Conservation (phyloP, 2,113 vertebrate species). For the Lepus americanus region DNA sequence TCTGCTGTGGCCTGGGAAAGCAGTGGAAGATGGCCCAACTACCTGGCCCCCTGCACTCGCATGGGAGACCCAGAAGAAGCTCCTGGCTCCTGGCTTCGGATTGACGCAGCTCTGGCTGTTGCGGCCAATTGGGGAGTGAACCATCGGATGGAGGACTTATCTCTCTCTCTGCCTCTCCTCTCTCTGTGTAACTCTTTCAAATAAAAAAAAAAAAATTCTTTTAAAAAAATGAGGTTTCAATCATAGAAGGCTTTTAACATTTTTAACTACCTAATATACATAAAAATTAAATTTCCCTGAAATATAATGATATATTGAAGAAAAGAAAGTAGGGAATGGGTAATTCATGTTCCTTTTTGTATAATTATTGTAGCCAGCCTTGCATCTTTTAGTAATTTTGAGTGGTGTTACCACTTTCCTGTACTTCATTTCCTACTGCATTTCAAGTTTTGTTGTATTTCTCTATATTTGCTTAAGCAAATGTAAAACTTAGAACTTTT, state of each 20-base stretch:
- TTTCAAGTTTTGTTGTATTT: conserved; percentile 79
- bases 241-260: conserved; percentile 71
- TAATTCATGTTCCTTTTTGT: conserved; percentile 84
- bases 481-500: conserved; percentile 79
- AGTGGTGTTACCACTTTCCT: conserved; percentile 83
- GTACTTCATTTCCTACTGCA: conserved; percentile 84
- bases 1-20: no score
- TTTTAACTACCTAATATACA: conserved; percentile 76
- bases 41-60: no score
- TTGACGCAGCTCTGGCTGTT: no score
- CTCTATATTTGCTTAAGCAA: conserved; percentile 73
- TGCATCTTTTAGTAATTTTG: conserved; percentile 87
- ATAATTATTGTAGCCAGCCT: conserved; percentile 84
- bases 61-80: no score
- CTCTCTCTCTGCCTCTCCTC: no score
- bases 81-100: no score
- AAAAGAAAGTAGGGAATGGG: conserved; percentile 85
- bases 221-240: conserved; percentile 70
- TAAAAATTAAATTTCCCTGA: conserved; percentile 84
- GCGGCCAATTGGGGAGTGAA: no score
- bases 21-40: no score
- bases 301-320: conserved; percentile 81
- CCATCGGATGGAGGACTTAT: no score
- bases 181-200: no score
- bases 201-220: no score